Base-by-base conservation (phyloP, 2,797 vertebrate genomes). In the Vespertilio murinus region DNA sequence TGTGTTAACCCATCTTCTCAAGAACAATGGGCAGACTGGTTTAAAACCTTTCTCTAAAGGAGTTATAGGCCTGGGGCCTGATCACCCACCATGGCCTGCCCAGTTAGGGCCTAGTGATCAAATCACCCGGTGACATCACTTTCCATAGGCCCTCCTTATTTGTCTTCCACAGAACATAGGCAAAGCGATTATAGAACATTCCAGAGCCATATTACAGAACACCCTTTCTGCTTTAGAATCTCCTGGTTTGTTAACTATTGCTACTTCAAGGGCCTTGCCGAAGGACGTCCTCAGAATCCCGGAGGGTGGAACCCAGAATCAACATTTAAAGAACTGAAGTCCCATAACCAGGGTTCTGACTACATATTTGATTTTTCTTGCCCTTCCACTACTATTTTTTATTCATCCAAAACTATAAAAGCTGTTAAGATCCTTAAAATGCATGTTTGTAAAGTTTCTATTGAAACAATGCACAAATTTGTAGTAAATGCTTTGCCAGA, bases 151-250 rank as follows among this genome's bases (percentile, higher is more conserved):
- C 6, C 74, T 47, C 30, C 17, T 52, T 35, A n/a, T 45, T 13
- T 35, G 23, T 52, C 45, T 52, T 77, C n/a, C n/a, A 52, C 47
- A 52, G 47, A 70, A 94, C 83, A 70, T 79, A 56, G 54, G 61
- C 17, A 67, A 85, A 75, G 20, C 74, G n/a, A 59, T 56, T 56
- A 22, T 9, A 38, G 54, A 22, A 38, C 40, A 80, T 30, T 49
- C 25, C 56, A 85, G 18, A 79, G 74, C 20, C 23, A 17, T 67
- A 82, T 52, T 35, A 38, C 35, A 35, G 49, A 64, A 78, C 0
- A 64, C 33, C 49, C 77, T 61, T 90, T 75, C 75, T 93, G 88
- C 67, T 83, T 85, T 52, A 49, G 52, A 85, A 85, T 70, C 45
- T 91, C 17, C 7, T 17, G 52, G 22, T 23, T 54, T 54, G 52